Evolutionary conservation across 2,888 invertebrate genomes (phyloP), one percentile per base, ranked within the genome.

Genomic region (Drosophila recens): DNA sequence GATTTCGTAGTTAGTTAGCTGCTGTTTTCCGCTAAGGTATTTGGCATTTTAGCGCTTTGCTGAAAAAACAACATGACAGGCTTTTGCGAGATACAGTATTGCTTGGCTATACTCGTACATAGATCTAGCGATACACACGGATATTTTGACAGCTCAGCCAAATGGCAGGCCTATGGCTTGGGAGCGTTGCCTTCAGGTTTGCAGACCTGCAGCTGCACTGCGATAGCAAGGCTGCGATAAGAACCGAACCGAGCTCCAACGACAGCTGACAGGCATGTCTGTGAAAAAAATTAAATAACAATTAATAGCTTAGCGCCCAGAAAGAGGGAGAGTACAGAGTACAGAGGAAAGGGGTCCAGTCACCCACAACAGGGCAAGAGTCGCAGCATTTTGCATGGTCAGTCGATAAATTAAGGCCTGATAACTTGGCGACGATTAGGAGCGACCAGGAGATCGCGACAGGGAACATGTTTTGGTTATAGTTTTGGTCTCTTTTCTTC

Each of bases 321-420:
- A 51, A 30, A n/a, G 17, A 17, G 34, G 15, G 15, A n/a, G 17
- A 51, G 40, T 15, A 6, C 10, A 36, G 15, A 10, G 13, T 8
- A 13, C 6, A 5, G 17, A 20, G 1, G 45, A 4, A 15, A 20
- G 9, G 48, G 40, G 15, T 45, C 2, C 34, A 58, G 58, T 42
- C 58, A 58, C 64, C 59, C 42, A 30, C 64, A 20, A 43, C 48
- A 61, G 23, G 38, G 36, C 53, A 30, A 48, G 64, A 58, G 59
- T 42, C 20, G 66, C 49, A 61, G 67, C 54, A 74, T 80, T 72
- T 77, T 46, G 72, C 76, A 69, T 71, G 79, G 77, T 67, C 65
- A 61, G 70, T 56, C 82, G 80, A 82, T 82, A 82, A 82, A 82
- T 82, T 84, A 82, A 76, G 72, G 58, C 38, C 63, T 69, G 79